A percentile compares a stretch with the other conserved stretches of the same genome.
Conservation (phyloP, 1,140 invertebrate genomes). For the Metaphire vulgaris region DNA sequence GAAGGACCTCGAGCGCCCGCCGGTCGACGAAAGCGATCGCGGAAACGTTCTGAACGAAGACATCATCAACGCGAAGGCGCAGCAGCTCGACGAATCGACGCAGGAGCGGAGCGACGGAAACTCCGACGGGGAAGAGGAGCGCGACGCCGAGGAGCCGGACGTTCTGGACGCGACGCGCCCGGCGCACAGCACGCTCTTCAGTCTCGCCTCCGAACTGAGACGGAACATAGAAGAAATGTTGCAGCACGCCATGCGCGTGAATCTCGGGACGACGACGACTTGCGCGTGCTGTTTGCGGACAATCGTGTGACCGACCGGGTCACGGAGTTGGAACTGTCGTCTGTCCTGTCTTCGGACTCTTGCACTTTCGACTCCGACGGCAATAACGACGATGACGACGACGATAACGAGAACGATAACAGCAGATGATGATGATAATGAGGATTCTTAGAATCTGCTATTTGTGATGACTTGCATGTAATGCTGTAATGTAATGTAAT, state of each 20-base stretch:
- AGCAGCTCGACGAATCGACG: background rate
- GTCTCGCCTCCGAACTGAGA: background rate
- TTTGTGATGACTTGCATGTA: too few relatives aligned
- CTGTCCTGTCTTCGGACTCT: too few relatives aligned
- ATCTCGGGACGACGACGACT: background rate
- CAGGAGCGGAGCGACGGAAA: background rate
- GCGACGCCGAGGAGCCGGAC: background rate
- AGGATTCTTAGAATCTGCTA: background rate
- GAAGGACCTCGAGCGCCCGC: background rate
- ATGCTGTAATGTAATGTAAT: too few relatives aligned
- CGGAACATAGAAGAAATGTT: background rate
- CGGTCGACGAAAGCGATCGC: slow-evolving; percentile 4
- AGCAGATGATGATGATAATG: background rate
- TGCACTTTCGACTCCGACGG: background rate
- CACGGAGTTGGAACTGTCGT: background rate
- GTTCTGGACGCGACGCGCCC: background rate
- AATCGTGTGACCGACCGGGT: background rate
- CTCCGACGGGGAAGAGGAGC: background rate
- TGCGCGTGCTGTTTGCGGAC: background rate
- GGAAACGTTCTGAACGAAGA: slow-evolving; percentile 11
- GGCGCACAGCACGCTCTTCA: background rate
- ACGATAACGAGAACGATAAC: background rate
- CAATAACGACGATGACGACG: background rate
- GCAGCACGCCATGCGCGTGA: background rate
- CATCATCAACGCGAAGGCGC: slow-evolving; percentile 19